Evolutionary conservation across 2,113 vertebrate genomes (phyloP), one percentile per base, ranked within the genome.

Genomic region (Excalfactoria chinensis): DNA sequence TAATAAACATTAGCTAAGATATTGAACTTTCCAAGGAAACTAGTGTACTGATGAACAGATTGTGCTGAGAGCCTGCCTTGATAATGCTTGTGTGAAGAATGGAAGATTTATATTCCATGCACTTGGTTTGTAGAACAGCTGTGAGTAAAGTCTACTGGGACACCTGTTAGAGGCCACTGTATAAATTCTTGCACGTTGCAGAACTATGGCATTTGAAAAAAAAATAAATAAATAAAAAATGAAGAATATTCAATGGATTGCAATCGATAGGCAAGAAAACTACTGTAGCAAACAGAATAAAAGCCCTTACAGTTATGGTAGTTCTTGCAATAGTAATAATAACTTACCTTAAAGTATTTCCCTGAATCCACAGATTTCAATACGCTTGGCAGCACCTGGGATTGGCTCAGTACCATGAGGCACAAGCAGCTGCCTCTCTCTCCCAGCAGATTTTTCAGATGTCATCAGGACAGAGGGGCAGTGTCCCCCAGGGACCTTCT

Each of bases 1-100:
- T 97, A 97, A 96, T 96, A 97, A 96, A 95, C 89, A 95, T 97
- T 96, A 96, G 86, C 84, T 91, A 88, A 95, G 93, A 88, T 94
- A 88, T 51, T 94, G 93, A 96, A 94, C 89, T 93, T 96, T 95
- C 85, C 53, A 62, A 74, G 77, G 93, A 94, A 95, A 86, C 23
- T 34, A 82, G 58, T 86, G 71, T 90, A 64, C 90, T 86, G 94
- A 94, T 94, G 88, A 95, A 93, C 92, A 93, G 94, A 94, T 78
- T 95, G 88, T 73, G 75, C 69, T 71, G 62, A 67, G 76, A 93
- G 62, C 58, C 78, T 87, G 86, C 58, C 81, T 93, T 89, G 56
- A 84, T 89, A 82, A 92, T 90, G 71, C 37, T 93, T 25, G 20
- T 80, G 37, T 90, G 84, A 86, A 58, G 79, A 93, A 96, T 95